Evolutionary conservation across 2,797 vertebrate genomes (phyloP), one percentile per base, ranked within the genome.

Genomic region (Microcaecilia unicolor): DNA sequence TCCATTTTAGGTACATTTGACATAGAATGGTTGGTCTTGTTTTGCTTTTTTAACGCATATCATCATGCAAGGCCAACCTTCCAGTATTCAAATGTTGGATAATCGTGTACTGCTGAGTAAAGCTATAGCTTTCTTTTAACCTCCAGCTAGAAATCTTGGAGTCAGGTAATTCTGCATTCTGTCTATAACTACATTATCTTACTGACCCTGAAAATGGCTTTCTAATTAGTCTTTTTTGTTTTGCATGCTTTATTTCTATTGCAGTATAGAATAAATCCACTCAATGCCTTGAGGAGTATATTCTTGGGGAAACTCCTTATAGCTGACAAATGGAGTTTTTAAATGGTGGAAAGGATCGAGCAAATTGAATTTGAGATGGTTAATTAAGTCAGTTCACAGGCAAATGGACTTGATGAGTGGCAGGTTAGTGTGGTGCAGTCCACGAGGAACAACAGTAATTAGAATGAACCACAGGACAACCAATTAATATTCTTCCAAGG

Each of bases 301-400:
- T 48, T 44, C 25, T 31, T 58, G 30, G 31, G 27, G 32, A 60
- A 63, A 33, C 16, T 46, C 27, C 44, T 61, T 18, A 4, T 44
- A 59, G 61, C 12, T 48, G 51, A 44, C 34, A 25, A 40, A 50
- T 22, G 43, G 20, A 4, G 4, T 37, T 46, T 34, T 55, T 61
- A 48, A 58, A 46, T 32, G 40, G 48, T 58, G 36, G 37, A 48
- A 55, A 59, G 22, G 42, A 72, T 70, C 50, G 63, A 69, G 49
- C 52, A 65, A 70, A 76, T 74, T 74, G 58, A 47, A 67, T 67
- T 64, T 61, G 64, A 72, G 64, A 66, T 70, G 58, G 72, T 77
- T 78, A 80, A 81, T 80, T 74, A 76, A 80, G 58, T 72, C 62
- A 52, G 51, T 70, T 76, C 55, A 51, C 49, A 71, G 61, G 66